Evolutionary conservation across 2,797 vertebrate species (phyloP).

Genomic region (Parotocinclus haroldoi): DNA sequence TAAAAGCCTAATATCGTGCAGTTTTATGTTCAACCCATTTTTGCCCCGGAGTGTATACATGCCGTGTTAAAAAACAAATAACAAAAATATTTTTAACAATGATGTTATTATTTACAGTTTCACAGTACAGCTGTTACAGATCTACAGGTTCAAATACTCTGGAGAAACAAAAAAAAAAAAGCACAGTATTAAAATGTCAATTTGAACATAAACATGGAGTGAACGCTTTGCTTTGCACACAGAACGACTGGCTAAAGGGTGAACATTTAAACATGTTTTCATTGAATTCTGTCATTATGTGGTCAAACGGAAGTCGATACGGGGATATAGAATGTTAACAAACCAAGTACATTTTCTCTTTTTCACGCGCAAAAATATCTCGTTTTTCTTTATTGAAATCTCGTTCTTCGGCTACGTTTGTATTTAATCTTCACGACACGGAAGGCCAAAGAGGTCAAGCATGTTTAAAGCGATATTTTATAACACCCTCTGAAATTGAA

Average conservation of each 20-base stretch:
- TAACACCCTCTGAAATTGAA: no score
- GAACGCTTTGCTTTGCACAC: conserved; percentile 83
- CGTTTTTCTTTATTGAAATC: no score
- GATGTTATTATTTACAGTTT: conserved; percentile 98
- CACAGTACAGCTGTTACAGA: conserved; percentile 99
- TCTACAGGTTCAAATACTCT: conserved; percentile 98
- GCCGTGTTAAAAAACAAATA: conserved; percentile 90
- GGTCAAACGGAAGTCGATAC: not conserved
- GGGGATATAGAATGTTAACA: not conserved
- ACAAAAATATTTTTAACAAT: conserved; percentile 69
- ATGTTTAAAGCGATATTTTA: no score
- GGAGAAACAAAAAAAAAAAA: conserved; percentile 81
- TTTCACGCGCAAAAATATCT: not conserved
- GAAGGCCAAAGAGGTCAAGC: no score
- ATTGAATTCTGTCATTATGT: not conserved
- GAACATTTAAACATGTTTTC: conserved; percentile 42
- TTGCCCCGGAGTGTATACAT: conserved; percentile 78
- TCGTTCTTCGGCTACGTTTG: no score
- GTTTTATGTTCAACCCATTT: no score
- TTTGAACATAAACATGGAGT: conserved; percentile 85
- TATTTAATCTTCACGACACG: no score
- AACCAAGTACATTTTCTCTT: not conserved
- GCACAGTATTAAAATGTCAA: conserved; percentile 83
- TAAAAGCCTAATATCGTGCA: no score
- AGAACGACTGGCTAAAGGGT: conserved; percentile 86